These are phyloP conservation scores for Acanthosepion pharaonis DNA, from an alignment of 2,888 invertebrate genomes.

Conservation along the genomic window DNA sequence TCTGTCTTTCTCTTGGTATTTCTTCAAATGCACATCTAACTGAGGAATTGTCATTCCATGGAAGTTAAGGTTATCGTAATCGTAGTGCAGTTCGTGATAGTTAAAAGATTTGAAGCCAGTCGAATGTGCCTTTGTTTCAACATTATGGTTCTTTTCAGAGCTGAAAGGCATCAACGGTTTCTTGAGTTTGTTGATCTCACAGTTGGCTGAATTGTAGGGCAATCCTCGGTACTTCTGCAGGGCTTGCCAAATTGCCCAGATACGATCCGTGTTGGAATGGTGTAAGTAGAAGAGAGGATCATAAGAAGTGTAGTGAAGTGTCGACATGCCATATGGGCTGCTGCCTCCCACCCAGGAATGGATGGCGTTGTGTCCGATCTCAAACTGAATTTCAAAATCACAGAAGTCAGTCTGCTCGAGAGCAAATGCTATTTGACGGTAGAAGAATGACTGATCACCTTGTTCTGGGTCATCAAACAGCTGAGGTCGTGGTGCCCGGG, in stretches of 20 bases:
- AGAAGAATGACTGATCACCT: conserved; percentile 49
- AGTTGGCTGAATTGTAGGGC: conserved; percentile 52
- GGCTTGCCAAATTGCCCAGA: conserved; percentile 51
- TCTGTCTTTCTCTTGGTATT: conserved; percentile 47
- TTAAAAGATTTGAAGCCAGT: conserved; percentile 53
- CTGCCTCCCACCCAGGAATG: conserved; percentile 49
- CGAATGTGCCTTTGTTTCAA: conserved; percentile 48
- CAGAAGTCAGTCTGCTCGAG: conserved; percentile 49
- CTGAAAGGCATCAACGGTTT: conserved; percentile 51
- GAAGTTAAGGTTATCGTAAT: conserved; percentile 49
- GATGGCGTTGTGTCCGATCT: conserved; percentile 49
- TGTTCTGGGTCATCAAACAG: conserved; percentile 48
- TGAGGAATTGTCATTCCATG: conserved; percentile 47
- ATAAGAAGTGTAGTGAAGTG: conserved; percentile 49
- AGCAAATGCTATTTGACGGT: conserved; percentile 48
- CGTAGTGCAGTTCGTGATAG: conserved; percentile 51
- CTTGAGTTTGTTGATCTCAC: conserved; percentile 48
- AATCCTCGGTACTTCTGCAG: conserved; percentile 52
- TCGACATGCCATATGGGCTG: conserved; percentile 48
- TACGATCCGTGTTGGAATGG: conserved; percentile 49
- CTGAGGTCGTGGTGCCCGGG: conserved; percentile 43
- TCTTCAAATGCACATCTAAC: conserved; percentile 44
- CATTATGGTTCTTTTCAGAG: conserved; percentile 49
- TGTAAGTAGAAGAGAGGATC: conserved; percentile 50
- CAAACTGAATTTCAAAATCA: conserved; percentile 49